phyloP scores from a whole-genome alignment of 2,888 invertebrate species.

The Tillus elongatus region DNA sequence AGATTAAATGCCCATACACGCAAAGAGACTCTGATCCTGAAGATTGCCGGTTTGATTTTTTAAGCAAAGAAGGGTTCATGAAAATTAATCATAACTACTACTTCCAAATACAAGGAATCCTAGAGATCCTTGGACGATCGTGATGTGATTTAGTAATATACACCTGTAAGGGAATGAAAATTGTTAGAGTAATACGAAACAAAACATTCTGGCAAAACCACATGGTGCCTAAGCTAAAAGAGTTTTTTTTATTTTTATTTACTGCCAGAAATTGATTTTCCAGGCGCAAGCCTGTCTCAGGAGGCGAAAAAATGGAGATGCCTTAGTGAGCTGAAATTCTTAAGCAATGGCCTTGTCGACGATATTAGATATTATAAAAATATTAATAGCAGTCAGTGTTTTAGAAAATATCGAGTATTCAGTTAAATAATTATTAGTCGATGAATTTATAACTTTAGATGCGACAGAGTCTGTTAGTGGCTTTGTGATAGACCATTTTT shows the following conservation, averaged over 20 bases:
- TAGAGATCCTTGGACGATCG: too few species aligned
- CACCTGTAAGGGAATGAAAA: background rate
- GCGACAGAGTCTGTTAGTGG: background rate
- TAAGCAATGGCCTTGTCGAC: conserved; percentile 1
- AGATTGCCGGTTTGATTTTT: too few species aligned
- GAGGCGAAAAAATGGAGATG: background rate
- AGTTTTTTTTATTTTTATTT: conserved; percentile 3
- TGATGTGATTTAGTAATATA: background rate
- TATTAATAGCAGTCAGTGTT: background rate
- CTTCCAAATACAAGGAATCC: too few species aligned
- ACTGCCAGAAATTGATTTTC: background rate
- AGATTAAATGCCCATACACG: too few species aligned
- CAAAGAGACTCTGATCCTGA: too few species aligned
- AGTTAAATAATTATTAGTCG: conserved; percentile 4
- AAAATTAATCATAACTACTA: too few species aligned
- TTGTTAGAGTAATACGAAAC: conserved; percentile 3
- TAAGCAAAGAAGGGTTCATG: too few species aligned
- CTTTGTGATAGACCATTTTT: conserved; percentile 6
- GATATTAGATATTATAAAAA: background rate
- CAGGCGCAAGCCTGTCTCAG: background rate
- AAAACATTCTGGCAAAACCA: background rate
- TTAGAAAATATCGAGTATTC: conserved; percentile 1
- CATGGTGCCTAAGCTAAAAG: too few species aligned
- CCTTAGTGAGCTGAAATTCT: background rate
- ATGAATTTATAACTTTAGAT: background rate